Base-by-base conservation (phyloP, 2,113 vertebrate genomes). In the Coptodon rendalli region DNA sequence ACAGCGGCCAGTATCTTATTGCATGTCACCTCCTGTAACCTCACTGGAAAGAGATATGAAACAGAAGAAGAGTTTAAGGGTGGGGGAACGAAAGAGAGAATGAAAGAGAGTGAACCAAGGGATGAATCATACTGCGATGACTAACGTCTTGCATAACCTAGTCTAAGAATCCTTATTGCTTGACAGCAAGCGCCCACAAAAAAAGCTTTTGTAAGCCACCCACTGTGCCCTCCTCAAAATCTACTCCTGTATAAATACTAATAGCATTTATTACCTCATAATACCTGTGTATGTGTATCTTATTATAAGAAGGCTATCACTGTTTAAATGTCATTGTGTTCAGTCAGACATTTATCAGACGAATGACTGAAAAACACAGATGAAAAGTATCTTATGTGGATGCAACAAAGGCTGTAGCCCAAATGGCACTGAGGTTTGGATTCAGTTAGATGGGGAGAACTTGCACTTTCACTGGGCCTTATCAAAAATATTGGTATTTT, bases 101-200 rank as follows among this genome's bases (percentile, higher is more conserved):
- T 61, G 43, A 85, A 76, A 85, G 53, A 57, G 40, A 80, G 36
- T 57, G 61, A 82, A 71, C 52, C 14, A 45, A 76, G 76, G 27
- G 91, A 89, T 93, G 93, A 95, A 92, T 95, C 92, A 95, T 81
- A 59, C 81, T 43, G 48, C 13, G 89, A 92, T 96, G 95, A 96
- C 93, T 96, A 96, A 96, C 71, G 3, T 85, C 90, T 96, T 95
- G 93, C 93, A 95, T 96, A 96, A 96, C 82, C 83, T 48, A 48
- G 89, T 91, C 93, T 86, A 92, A 94, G 94, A 95, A 94, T 94
- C 89, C 79, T 94, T 80, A 73, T 90, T 80, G 66, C 87, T 90
- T 80, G 78, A 95, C 91, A 92, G 87, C 27, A n/a, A 84, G 88
- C 45, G 50, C 86, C 83, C 83, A 90, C 78, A 59, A 89, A 92